Base-by-base conservation (phyloP, 2,797 vertebrate genomes). In the Alexandromys oeconomus region DNA sequence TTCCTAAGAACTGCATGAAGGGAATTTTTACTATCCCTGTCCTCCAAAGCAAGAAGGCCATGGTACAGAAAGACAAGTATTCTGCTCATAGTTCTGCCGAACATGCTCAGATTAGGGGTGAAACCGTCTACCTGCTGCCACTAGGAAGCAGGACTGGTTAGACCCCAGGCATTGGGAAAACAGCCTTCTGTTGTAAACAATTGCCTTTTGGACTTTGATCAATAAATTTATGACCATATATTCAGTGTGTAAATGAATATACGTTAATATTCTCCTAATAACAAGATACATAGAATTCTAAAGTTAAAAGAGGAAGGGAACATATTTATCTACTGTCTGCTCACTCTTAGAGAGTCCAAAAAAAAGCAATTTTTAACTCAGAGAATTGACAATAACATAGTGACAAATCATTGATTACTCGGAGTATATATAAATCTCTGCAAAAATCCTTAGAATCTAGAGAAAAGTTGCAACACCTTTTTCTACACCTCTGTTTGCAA, bases 291-390 rank as follows among this genome's bases (percentile, higher is more conserved):
- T 34, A 71, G 2, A 94, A 78, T 76, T 81, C 19, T 86, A 34
- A 88, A 91, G 61, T 93, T 87, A 51, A 69, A 89, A 88, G 61
- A 57, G 0, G 79, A 80, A 65, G n/a, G 5, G 91, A 80, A 40
- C 19, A 29, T 81, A 69, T 23, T 74, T 79, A 29, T 46, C 17
- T 34, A 65, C 27, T 2, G 2, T 40, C 25, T 48, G 19, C 0
- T n/a, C 6, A 14, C 67, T 37, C 78, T 10, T 15, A 15, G 11
- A 91, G 27, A 63, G 37, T 80, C 25, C 76, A n/a, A 46, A 48
- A 59, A 59, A n/a, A 57, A 21, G 54, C 46, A 65, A 29, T 17
- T 82, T 51, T 79, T 40, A 13, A 67, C 12, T 63, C 27, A 40
- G 29, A 21, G 4, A 29, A 76, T 87, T 65, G 6, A 87, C 29